Evolutionary conservation across 92 coral and sea anemone species (phyloP).

Genomic region (Phenganax subtilis): DNA sequence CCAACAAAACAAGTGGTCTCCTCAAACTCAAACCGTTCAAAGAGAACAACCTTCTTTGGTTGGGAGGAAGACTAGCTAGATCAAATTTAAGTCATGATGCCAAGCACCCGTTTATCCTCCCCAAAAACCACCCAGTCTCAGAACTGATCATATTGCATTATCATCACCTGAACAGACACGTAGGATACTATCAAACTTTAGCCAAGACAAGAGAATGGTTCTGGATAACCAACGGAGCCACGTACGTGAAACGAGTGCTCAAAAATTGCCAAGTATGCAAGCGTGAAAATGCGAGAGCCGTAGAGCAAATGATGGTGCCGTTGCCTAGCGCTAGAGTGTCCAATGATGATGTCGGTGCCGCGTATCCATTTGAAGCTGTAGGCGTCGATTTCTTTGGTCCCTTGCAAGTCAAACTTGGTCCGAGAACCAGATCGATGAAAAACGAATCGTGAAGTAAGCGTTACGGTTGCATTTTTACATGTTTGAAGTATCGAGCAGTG

Average conservation of each 20-base stretch:
- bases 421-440: constrained; percentile 8
- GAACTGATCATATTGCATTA: constrained; percentile 16
- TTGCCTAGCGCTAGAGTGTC: constrained; percentile 10
- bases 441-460: background rate
- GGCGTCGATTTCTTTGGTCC: constrained; percentile 26
- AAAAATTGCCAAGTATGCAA: constrained; percentile 5
- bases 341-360: background rate
- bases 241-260: constrained; percentile 20
- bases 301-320: constrained; percentile 20
- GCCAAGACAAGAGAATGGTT: constrained; percentile 12
- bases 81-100: constrained; percentile 2
- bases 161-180: constrained; percentile 12
- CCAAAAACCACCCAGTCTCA: background rate
- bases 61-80: constrained; percentile 14
- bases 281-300: constrained; percentile 13
- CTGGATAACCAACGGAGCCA: constrained; percentile 11
- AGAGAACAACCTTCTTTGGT: background rate
- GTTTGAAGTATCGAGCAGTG: constrained; percentile 56
- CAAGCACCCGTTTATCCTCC: constrained; percentile 8
- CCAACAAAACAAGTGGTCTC: background rate
- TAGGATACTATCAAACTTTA: constrained; percentile 9
- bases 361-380: constrained; percentile 17
- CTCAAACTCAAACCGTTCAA: constrained; percentile 6
- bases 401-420: constrained; percentile 5
- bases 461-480: constrained; percentile 55